phyloP scores from a whole-genome alignment of 2,888 invertebrate species.

The Synanthedon vespiformis region DNA sequence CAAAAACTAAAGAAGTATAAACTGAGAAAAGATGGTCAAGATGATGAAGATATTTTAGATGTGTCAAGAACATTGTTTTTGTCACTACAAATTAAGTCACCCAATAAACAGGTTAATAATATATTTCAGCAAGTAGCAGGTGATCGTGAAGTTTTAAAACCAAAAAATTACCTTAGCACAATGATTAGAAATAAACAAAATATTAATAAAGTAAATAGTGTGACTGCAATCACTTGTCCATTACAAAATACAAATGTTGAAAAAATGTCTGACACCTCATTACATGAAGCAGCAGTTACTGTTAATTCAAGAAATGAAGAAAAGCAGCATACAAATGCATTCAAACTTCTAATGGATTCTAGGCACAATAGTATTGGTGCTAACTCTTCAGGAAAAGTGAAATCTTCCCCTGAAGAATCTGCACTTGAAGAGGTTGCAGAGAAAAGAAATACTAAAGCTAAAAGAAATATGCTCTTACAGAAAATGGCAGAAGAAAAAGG shows the following conservation, averaged over 20 bases:
- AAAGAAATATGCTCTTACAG: slow-evolving; percentile 66
- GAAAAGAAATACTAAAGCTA: slow-evolving; percentile 41
- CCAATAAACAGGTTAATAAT: slow-evolving; percentile 14
- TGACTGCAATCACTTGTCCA: not conserved
- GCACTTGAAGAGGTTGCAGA: slow-evolving; percentile 26
- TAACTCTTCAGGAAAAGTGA: slow-evolving; percentile 73
- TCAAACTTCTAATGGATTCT: slow-evolving; percentile 76
- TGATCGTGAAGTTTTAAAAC: slow-evolving; percentile 18
- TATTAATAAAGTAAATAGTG: slow-evolving; percentile 12
- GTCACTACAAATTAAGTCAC: slow-evolving; percentile 42
- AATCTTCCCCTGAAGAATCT: slow-evolving; percentile 18
- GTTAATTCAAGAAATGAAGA: slow-evolving; percentile 19
- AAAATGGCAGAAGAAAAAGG: slow-evolving; percentile 76
- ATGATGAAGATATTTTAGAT: slow-evolving; percentile 55
- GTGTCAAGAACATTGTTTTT: slow-evolving; percentile 38
- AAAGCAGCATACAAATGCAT: slow-evolving; percentile 66
- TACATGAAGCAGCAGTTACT: not conserved
- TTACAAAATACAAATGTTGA: not conserved
- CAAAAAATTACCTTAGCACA: slow-evolving; percentile 46
- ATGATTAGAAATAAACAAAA: slow-evolving; percentile 40
- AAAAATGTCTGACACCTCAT: not conserved
- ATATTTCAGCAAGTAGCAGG: not conserved
- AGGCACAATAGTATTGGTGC: slow-evolving; percentile 73
- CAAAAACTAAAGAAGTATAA: slow-evolving; percentile 54
- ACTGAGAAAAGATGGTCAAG: slow-evolving; percentile 47